These are phyloP conservation scores for Desoria tigrina DNA, from an alignment of 2,888 invertebrate species.

Conservation along the genomic window DNA sequence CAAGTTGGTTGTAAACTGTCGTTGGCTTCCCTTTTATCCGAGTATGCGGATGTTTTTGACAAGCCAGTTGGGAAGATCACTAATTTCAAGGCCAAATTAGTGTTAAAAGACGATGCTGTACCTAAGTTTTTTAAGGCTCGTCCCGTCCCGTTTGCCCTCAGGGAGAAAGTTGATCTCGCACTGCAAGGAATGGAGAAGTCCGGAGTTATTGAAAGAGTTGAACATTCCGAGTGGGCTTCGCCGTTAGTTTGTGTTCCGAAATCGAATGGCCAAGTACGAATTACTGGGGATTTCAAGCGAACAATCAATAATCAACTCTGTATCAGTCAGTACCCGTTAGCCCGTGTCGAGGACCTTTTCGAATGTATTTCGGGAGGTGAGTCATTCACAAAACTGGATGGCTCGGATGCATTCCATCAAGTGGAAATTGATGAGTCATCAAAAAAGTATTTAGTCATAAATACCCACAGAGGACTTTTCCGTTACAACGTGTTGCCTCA, in stretches of 20 bases:
- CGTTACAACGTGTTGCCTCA: constrained; percentile 54
- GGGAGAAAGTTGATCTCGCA: constrained; percentile 51
- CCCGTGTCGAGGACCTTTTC: no score
- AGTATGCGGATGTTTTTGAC: constrained; percentile 30
- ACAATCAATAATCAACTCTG: constrained; percentile 52
- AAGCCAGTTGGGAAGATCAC: no score
- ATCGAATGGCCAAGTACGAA: constrained; percentile 54
- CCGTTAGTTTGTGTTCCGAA: constrained; percentile 56
- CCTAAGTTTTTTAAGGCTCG: constrained; percentile 52
- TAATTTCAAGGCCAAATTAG: constrained; percentile 39
- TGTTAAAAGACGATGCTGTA: constrained; percentile 50
- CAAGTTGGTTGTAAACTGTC: background rate
- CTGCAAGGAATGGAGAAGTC: constrained; percentile 47
- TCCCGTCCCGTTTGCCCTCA: constrained; percentile 54
- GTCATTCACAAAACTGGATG: constrained; percentile 56
- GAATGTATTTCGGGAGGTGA: no score
- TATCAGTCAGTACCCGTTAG: no score
- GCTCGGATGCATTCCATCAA: constrained; percentile 54
- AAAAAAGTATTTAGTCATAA: constrained; percentile 53
- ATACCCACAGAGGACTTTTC: constrained; percentile 55
- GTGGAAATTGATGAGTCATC: constrained; percentile 53
- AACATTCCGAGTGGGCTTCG: constrained; percentile 54
- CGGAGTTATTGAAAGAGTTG: constrained; percentile 48
- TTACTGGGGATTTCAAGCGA: no score
- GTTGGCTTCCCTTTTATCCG: constrained; percentile 20